A percentile compares a stretch with the other conserved stretches of the same genome.
phyloP scores from a whole-genome alignment of 1,140 invertebrate species.

The Hylyphantes graminicola region DNA sequence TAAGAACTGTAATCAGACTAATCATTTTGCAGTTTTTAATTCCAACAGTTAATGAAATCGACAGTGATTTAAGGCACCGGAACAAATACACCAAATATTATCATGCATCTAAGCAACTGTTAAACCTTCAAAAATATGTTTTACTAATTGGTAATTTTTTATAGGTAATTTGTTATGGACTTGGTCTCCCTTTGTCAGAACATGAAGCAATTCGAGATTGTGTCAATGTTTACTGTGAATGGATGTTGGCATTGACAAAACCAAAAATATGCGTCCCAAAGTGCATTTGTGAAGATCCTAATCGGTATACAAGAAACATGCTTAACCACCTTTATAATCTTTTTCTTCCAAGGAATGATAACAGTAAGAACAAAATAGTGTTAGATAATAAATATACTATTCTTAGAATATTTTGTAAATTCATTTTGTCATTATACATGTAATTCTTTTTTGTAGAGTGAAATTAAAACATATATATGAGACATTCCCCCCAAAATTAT shows the following conservation, averaged over 20 bases:
- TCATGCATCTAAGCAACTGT: not conserved
- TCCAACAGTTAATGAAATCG: too few relatives aligned
- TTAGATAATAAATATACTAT: too few relatives aligned
- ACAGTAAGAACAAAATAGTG: conserved; percentile 75
- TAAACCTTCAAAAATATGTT: not conserved
- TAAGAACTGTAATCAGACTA: too few relatives aligned
- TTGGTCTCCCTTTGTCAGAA: conserved; percentile 88
- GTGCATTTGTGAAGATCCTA: conserved; percentile 88
- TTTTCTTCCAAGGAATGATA: conserved; percentile 91
- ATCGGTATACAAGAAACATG: conserved; percentile 90
- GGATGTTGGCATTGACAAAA: conserved; percentile 88
- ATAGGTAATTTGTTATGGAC: conserved; percentile 88
- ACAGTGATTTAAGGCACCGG: not conserved
- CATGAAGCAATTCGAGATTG: conserved; percentile 96
- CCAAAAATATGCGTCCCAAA: conserved; percentile 80
- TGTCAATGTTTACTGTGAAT: conserved; percentile 96
- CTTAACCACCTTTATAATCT: conserved; percentile 94
- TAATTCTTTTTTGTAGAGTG: too few relatives aligned
- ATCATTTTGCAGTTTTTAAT: too few relatives aligned
- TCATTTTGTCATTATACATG: too few relatives aligned
- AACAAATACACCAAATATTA: not conserved
- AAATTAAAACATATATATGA: too few relatives aligned
- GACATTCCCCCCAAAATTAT: too few relatives aligned
- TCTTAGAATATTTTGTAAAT: too few relatives aligned
- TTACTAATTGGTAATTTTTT: conserved; percentile 41